Conservation (phyloP, 2,888 invertebrate genomes). For the Bruchidius siliquastri region DNA sequence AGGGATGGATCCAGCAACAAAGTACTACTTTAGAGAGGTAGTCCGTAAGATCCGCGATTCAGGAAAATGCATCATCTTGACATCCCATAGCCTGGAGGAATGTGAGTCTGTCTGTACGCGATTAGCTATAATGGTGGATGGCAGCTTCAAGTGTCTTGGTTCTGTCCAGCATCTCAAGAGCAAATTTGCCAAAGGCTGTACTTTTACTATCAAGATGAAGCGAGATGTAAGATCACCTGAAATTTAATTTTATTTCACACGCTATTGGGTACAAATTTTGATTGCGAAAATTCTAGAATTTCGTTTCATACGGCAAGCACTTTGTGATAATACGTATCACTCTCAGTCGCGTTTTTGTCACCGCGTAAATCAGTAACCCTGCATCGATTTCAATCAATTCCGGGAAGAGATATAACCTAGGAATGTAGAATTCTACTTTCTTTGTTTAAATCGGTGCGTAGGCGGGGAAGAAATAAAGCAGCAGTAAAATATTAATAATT, state of each 20-base stretch:
- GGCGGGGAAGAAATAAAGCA: no score
- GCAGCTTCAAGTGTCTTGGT: constrained; percentile 72
- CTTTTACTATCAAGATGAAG: constrained; percentile 45
- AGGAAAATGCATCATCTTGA: constrained; percentile 73
- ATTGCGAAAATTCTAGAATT: no score
- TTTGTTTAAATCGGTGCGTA: no score
- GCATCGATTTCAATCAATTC: no score
- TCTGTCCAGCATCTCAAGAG: constrained; percentile 78
- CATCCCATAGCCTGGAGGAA: constrained; percentile 86
- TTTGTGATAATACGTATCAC: no score
- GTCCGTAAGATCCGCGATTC: constrained; percentile 62
- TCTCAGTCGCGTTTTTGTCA: no score
- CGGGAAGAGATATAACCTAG: no score
- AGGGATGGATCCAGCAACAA: constrained; percentile 78
- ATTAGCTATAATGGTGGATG: constrained; percentile 80
- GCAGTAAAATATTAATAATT: no score
- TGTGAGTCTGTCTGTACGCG: constrained; percentile 80
- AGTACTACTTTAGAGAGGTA: constrained; percentile 76
- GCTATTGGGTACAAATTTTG: no score
- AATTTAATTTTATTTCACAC: constrained; percentile 9
- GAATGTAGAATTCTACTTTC: no score
- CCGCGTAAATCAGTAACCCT: no score
- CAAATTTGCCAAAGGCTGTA: constrained; percentile 64
- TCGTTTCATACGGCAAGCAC: no score
- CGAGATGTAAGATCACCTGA: not conserved